Evolutionary conservation across 35 echinoderm and acorn worm genomes (phyloP).

Genomic region (Ophiothrix spiculata): DNA sequence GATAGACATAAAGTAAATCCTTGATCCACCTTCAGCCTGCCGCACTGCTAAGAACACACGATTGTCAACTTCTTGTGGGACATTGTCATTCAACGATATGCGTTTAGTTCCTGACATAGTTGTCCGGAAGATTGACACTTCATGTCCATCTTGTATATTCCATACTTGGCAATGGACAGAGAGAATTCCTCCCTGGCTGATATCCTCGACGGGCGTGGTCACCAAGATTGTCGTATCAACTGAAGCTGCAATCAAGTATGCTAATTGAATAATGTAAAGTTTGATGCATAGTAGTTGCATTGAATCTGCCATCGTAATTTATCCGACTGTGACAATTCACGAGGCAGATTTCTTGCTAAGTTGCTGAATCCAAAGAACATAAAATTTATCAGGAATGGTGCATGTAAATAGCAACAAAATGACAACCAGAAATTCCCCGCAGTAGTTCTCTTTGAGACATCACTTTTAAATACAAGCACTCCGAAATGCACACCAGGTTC

Average conservation of each 20-base stretch:
- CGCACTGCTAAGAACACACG: neutral
- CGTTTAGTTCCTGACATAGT: neutral
- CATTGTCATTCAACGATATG: neutral
- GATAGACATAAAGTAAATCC: neutral
- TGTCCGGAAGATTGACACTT: neutral
- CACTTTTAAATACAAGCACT: too few relatives aligned
- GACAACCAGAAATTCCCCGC: too few relatives aligned
- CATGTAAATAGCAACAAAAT: too few relatives aligned
- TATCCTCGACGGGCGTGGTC: neutral
- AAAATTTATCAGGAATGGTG: too few relatives aligned
- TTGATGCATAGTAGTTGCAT: too few relatives aligned
- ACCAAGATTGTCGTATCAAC: neutral
- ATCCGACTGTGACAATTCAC: too few relatives aligned
- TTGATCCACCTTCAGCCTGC: neutral
- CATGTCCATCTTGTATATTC: neutral
- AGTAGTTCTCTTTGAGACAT: too few relatives aligned
- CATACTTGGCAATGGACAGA: neutral
- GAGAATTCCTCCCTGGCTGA: neutral
- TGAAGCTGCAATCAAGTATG: neutral
- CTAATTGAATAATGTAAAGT: neutral
- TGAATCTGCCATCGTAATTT: too few relatives aligned
- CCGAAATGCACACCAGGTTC: too few relatives aligned
- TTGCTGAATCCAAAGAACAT: too few relatives aligned
- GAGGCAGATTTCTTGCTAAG: too few relatives aligned
- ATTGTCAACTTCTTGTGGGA: constrained; percentile 1